Evolutionary conservation across 2,113 vertebrate genomes (phyloP).

Genomic region (Passer montanus): DNA sequence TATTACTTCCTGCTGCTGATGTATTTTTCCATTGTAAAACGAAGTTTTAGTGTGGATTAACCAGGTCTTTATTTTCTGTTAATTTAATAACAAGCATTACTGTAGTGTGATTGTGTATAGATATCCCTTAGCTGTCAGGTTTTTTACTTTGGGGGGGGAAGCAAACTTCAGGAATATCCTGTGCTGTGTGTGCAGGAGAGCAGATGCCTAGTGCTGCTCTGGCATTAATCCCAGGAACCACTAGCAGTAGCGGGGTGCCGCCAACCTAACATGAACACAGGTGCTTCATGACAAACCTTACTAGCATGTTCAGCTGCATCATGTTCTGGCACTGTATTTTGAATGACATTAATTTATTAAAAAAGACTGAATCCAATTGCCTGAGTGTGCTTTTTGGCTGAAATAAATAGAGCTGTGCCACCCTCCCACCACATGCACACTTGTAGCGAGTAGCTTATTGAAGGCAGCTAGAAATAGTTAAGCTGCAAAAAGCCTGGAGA

Average conservation of each 20-base stretch:
- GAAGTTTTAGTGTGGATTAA: conserved; percentile 85
- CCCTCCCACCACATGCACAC: not conserved
- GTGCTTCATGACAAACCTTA: conserved; percentile 92
- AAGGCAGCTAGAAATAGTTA: not conserved
- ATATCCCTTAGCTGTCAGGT: conserved; percentile 75
- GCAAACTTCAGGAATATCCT: conserved; percentile 83
- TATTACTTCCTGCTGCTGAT: conserved; percentile 91
- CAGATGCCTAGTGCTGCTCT: conserved; percentile 79
- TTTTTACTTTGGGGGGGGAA: conserved; percentile 63
- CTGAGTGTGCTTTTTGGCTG: not conserved
- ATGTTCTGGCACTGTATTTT: conserved; percentile 99
- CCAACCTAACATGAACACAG: conserved; percentile 87
- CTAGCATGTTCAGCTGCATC: conserved; percentile 97
- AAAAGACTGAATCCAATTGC: conserved; percentile 75
- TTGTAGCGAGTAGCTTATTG: not conserved
- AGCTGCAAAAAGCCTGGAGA: not conserved
- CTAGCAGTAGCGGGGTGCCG: conserved; percentile 82
- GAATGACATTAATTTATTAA: conserved; percentile 99
- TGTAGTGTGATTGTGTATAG: conserved; percentile 95
- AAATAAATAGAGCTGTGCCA: not conserved
- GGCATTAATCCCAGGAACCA: conserved; percentile 88
- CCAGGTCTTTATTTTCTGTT: conserved; percentile 88
- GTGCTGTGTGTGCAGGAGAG: conserved; percentile 80
- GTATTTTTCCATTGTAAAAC: conserved; percentile 86
- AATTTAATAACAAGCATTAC: conserved; percentile 95